Evolutionary conservation across 1,140 invertebrate genomes (phyloP).

Genomic region (Halictus rubicundus): DNA sequence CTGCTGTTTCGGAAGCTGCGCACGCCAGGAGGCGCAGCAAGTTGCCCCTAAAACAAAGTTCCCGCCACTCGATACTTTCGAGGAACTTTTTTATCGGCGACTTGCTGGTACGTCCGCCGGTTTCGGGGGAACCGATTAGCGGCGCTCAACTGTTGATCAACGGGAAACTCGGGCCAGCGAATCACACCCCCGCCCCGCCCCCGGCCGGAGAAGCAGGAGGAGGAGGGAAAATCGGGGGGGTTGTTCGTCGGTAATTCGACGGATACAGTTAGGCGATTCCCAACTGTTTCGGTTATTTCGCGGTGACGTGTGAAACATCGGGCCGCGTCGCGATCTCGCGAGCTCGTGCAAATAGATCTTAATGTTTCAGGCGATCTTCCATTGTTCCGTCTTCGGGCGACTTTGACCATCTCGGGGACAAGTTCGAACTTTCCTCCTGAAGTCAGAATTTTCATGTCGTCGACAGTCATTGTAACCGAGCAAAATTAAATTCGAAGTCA

Average conservation of each 20-base stretch:
- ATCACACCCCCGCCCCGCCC: not conserved
- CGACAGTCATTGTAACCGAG: no score
- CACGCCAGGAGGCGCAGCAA: not conserved
- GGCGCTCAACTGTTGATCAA: constrained; percentile 6
- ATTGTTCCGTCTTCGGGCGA: not conserved
- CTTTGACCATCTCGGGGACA: not conserved
- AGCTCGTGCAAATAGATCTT: not conserved
- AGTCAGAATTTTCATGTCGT: no score
- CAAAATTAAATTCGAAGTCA: no score
- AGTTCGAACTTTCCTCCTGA: no score
- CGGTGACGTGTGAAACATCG: not conserved
- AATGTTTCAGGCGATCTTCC: not conserved
- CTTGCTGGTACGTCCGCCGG: not conserved
- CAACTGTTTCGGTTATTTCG: not conserved
- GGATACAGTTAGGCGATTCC: not conserved
- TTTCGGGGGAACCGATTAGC: not conserved
- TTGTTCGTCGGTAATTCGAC: not conserved
- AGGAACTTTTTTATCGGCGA: constrained; percentile 2
- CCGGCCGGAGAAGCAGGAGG: not conserved
- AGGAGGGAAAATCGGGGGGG: not conserved
- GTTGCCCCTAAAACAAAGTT: constrained; percentile 4
- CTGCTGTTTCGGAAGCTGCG: not conserved
- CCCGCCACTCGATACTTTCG: not conserved
- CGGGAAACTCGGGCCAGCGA: not conserved
- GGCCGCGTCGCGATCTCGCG: not conserved